Conservation (phyloP, 2,113 vertebrate species). For the Neomonachus schauinslandi region DNA sequence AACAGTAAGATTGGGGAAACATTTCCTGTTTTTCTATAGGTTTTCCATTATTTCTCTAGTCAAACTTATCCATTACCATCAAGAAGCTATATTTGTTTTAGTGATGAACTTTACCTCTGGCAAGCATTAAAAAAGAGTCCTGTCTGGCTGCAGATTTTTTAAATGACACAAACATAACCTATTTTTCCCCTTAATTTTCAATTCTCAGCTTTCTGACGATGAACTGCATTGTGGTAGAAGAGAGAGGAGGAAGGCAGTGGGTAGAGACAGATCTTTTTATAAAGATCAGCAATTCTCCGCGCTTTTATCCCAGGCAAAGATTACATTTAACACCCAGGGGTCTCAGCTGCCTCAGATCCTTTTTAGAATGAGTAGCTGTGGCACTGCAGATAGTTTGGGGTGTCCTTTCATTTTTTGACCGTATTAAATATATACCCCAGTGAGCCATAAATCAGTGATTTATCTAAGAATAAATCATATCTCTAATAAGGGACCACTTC, state of each 20-base stretch:
- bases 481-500: slow-evolving; percentile 88
- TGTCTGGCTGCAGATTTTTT: slow-evolving; percentile 69
- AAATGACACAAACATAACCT: slow-evolving; percentile 69
- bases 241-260: slow-evolving; percentile 58
- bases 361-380: slow-evolving; percentile 86
- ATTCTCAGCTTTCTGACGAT: not conserved
- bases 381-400: slow-evolving; percentile 87
- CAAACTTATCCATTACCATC: slow-evolving; percentile 72
- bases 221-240: slow-evolving; percentile 52
- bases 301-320: slow-evolving; percentile 88
- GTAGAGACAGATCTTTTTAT: slow-evolving; percentile 82
- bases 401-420: slow-evolving; percentile 84
- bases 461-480: slow-evolving; percentile 88
- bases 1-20: slow-evolving; percentile 67
- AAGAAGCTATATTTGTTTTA: slow-evolving; percentile 76
- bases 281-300: slow-evolving; percentile 84
- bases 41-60: slow-evolving; percentile 78
- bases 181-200: slow-evolving; percentile 61
- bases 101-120: slow-evolving; percentile 72
- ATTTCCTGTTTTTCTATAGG: slow-evolving; percentile 75
- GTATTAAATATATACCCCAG: slow-evolving; percentile 87
- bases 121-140: slow-evolving; percentile 62
- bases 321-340: slow-evolving; percentile 88
- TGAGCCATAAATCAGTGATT: slow-evolving; percentile 88
- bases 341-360: slow-evolving; percentile 86